Evolutionary conservation across 1,140 invertebrate genomes (phyloP), one percentile per base, ranked within the genome.

Genomic region (Rhynchophorus ferrugineus): DNA sequence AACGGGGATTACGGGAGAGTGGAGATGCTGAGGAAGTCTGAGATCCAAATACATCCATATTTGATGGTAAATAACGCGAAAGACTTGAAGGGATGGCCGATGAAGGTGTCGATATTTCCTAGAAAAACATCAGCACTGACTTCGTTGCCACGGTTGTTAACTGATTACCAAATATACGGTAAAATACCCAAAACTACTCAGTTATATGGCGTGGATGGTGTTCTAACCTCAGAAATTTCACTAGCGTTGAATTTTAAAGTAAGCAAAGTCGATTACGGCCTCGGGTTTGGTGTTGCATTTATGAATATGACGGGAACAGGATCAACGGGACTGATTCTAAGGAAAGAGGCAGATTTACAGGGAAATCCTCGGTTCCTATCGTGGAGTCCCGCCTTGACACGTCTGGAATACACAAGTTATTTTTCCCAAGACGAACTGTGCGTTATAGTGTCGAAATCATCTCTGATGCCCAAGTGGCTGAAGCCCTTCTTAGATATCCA

Each of bases 61-160:
- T 19, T 42, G 17, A 3, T 56, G 13, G 3, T 18, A 8, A 46
- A 56, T 19, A 20, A 20, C 8, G 44, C 47, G 2, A 22, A 7
- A 3, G 20, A 45, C 11, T 35, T 56, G 7, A 45, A 56, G 20
- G 37, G 44, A 17, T 45, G 34, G 17, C 43, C 42, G 1, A 7
- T 56, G 19, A 45, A 49, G 34, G 42, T 56, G 8, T 56, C 54
- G 3, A 41, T 56, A 19, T 56, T 56, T 47, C 5, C 42, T 50
- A 45, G 54, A 11, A 41, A 34, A 24, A 24, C 43, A 11, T 39
- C 54, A 14, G 54, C 48, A 20, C 7, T 51, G 19, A 16, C 14
- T 20, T 1, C 20, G 6, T 14, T 51, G n/a, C 47, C 48, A 0
- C 8, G 16, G 2, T 11, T 21, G 1, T 14, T 51, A 5, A 34